Evolutionary conservation across 2,797 vertebrate genomes (phyloP), one percentile per base, ranked within the genome.

Genomic region (Peromyscus attwateri): DNA sequence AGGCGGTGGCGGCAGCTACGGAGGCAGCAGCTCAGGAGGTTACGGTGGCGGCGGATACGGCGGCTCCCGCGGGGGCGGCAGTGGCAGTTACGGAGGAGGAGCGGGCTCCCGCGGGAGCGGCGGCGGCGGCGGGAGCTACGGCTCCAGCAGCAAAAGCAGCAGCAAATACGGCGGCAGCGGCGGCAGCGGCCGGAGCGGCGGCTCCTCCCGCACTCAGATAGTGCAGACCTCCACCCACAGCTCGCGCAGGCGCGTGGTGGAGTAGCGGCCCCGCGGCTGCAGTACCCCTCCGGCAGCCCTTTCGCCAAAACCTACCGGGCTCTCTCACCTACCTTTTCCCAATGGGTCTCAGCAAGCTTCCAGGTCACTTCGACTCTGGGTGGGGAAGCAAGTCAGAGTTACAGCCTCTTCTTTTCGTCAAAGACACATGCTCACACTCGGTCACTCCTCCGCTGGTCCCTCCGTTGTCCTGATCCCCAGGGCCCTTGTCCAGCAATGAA

Each of bases 191-290:
- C 25, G 73, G n/a, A 83, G 90, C 14, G 17, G 94, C 0, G 71
- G 96, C 60, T 83, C 93, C 6, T 91, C 97, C 6, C 83, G 83
- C 29, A 37, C 93, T 66, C 98, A 96, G 70, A 97, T 97, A 49
- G 87, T 98, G 80, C 97, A 95, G 29, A 98, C 97, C 0, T 98
- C 98, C 17, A 98, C 98, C 87, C 97, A 55, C 79, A 94, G 95
- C 25, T 97, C 97, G 60, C 96, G 90, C 83, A 92, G 1, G 87
- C 91, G 68, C 10, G 70, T 94, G 46, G 19, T 97, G 89, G 97
- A 96, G 85, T 97, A 98, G 97, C 8, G 13, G 29, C 84, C 2
- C 0, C 6, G 19, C 3, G 2, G 9, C 40, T n/a, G 40, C 87
- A 43, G 40, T 43, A 34, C 64, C 21, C 34, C 71, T 57, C n/a